A percentile compares a stretch with the other conserved stretches of the same genome.
Evolutionary conservation across 2,797 vertebrate genomes (phyloP).

Genomic region (Onychomys leucogaster): DNA sequence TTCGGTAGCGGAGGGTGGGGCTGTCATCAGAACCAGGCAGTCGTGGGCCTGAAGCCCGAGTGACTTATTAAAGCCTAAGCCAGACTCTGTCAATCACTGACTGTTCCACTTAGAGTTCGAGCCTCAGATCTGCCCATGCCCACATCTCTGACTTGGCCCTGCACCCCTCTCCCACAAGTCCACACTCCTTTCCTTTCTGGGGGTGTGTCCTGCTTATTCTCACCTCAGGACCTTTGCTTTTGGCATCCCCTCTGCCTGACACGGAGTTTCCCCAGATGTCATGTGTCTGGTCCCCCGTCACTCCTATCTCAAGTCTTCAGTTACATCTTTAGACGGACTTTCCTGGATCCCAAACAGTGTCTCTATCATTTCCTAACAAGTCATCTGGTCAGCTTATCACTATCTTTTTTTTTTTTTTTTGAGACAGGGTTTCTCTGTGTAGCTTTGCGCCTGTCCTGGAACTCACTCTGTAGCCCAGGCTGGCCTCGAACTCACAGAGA

Average conservation of each 20-base stretch:
- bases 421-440: too few species aligned
- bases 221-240: not conserved
- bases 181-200: not conserved
- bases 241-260: not conserved
- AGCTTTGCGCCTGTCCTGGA: too few species aligned
- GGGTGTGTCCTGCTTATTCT: not conserved
- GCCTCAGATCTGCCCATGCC: not conserved
- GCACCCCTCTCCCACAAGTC: not conserved
- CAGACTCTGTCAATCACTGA: not conserved
- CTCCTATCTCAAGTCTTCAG: not conserved
- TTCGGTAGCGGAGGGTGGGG: not conserved
- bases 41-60: not conserved
- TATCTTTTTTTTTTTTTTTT: too few species aligned
- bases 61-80: not conserved
- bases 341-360: not conserved
- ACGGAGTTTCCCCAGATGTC: not conserved
- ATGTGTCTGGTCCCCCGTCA: not conserved
- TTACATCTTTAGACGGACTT: not conserved
- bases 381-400: not conserved
- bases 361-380: not conserved
- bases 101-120: not conserved
- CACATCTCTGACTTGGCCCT: not conserved
- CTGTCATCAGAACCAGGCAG: not conserved
- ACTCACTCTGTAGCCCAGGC: too few species aligned
- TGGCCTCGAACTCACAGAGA: too few species aligned